Evolutionary conservation across 2,888 invertebrate species (phyloP).

Genomic region (Drosophila kuntzei): DNA sequence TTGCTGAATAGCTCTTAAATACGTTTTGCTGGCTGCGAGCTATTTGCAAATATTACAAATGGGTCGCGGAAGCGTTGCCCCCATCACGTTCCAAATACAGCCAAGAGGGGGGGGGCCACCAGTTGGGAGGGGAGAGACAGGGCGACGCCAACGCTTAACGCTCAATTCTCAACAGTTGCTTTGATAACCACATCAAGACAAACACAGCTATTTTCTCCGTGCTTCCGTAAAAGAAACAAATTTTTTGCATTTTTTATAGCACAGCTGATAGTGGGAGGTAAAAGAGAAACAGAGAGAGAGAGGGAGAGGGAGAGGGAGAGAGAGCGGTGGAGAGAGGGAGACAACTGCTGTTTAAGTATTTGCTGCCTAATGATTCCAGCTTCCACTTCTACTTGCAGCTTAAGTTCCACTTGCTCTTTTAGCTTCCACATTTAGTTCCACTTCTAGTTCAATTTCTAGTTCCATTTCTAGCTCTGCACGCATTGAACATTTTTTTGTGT

Average conservation of each 20-base stretch:
- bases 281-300: background rate
- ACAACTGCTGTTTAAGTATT: background rate
- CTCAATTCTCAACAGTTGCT: conserved; percentile 19
- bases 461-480: conserved; percentile 39
- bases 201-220: conserved; percentile 1
- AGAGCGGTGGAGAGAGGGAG: background rate
- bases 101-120: background rate
- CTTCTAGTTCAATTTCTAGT: conserved; percentile 7
- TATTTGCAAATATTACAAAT: conserved; percentile 63
- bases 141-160: conserved; percentile 34
- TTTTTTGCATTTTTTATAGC: conserved; percentile 62
- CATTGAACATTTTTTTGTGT: conserved; percentile 62
- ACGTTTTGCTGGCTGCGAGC: conserved; percentile 63
- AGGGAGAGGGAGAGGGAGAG: background rate
- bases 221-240: conserved; percentile 65
- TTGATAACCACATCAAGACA: conserved; percentile 17
- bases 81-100: conserved; percentile 71
- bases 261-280: conserved; percentile 24
- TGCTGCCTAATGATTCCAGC: conserved; percentile 2
- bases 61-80: conserved; percentile 76
- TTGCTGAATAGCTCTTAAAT: conserved; percentile 80
- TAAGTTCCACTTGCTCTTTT: background rate
- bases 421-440: conserved; percentile 11
- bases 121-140: background rate
- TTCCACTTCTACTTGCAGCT: conserved; percentile 4